Evolutionary conservation across 2,888 invertebrate genomes (phyloP), one percentile per base, ranked within the genome.

Genomic region (Lissocephala sabroskyi): DNA sequence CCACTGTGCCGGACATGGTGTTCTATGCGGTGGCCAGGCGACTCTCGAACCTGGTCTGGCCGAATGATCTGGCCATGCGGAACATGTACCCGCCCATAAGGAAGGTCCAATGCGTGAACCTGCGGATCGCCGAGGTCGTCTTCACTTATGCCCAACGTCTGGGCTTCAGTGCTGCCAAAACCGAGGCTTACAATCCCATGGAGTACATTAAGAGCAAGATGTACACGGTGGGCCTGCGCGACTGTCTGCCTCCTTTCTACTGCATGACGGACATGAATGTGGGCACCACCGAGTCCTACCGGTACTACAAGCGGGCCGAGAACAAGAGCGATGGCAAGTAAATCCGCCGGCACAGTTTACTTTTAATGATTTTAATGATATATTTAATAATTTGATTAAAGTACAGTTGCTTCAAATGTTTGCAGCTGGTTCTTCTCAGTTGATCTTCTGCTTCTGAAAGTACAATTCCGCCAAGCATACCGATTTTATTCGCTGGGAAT

Each of bases 101-200:
- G 1, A 78, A 78, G 30, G 4, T 54, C 2, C 33, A 30, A 1
- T 62, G 61, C 43, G 52, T 73, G 28, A 64, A 51, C 33, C 7
- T 47, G 16, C 54, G 62, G 1, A 46, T 78, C 1, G 44, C 76
- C 18, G 50, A 64, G 10, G 52, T 65, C 2, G 56, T 71, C 0
- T 54, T 71, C 41, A 32, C 13, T 5, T 54, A 45, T 16, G 76
- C 76, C 23, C 67, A 52, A 26, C 62, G 54, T 0, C 18, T 55
- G 41, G 76, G 77, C 33, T 73, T 68, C 0, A 45, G 73, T 5
- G 67, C n/a, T n/a, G n/a, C n/a, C n/a, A n/a, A n/a, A n/a, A n/a
- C n/a, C n/a, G n/a, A n/a, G n/a, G n/a, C n/a, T n/a, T n/a, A n/a
- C n/a, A n/a, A 76, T 23, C 51, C 55, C 18, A 30, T 35, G 1